phyloP scores from a whole-genome alignment of 1,140 invertebrate species.

The Diprion similis region DNA sequence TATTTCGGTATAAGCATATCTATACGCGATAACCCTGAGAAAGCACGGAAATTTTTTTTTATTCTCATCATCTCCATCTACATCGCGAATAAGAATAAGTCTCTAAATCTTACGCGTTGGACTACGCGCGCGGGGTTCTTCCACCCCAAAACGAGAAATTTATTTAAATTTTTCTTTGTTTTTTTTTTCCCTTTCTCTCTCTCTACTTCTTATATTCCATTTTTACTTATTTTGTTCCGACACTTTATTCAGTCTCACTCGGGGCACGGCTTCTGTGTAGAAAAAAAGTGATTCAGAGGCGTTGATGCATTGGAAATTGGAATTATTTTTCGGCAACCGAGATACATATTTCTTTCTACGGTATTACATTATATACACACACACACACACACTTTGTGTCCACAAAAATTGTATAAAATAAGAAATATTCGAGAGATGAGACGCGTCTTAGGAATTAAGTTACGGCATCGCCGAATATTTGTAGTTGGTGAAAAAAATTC shows the following conservation, averaged over 20 bases:
- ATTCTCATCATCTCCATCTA: conserved; percentile 8
- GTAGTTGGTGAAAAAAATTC: too few species aligned
- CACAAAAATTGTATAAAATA: too few species aligned
- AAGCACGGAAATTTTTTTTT: not conserved
- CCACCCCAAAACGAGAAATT: not conserved
- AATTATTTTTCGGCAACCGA: not conserved
- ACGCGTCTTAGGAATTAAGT: too few species aligned
- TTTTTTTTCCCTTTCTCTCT: not conserved
- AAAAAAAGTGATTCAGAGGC: conserved; percentile 3
- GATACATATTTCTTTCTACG: too few species aligned
- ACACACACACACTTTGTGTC: too few species aligned
- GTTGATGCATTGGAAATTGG: conserved; percentile 5
- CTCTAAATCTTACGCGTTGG: conserved; percentile 6
- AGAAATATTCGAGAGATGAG: too few species aligned
- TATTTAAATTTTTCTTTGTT: not conserved
- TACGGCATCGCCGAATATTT: too few species aligned
- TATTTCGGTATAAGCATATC: too few species aligned
- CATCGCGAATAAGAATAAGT: not conserved
- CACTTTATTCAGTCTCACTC: not conserved
- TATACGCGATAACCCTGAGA: too few species aligned
- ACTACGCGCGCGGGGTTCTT: conserved; percentile 1
- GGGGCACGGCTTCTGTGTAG: not conserved
- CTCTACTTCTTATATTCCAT: not conserved
- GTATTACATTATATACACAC: too few species aligned
- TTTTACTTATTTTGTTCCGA: too few species aligned